These are phyloP conservation scores for Ypsolopha scabrella DNA, from an alignment of 2,888 invertebrate genomes.

Conservation along the genomic window DNA sequence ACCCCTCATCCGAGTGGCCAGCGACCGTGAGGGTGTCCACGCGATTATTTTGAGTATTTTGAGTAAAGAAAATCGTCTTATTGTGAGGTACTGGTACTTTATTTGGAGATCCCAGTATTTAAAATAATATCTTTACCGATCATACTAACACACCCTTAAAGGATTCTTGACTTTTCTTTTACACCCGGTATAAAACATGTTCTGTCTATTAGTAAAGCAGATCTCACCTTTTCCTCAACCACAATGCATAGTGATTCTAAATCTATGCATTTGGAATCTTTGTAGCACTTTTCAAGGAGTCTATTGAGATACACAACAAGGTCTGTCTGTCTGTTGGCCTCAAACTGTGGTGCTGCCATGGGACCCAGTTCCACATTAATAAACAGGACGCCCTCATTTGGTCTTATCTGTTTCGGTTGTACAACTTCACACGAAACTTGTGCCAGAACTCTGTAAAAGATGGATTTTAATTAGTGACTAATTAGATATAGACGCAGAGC, in stretches of 20 bases:
- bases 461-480: not conserved
- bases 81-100: no score
- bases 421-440: constrained; percentile 92
- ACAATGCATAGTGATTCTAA: constrained; percentile 95
- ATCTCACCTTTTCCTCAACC: constrained; percentile 85
- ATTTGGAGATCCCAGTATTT: no score
- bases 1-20: no score
- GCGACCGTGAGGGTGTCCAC: no score
- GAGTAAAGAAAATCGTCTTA: no score
- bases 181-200: no score
- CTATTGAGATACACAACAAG: constrained; percentile 80
- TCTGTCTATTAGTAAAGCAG: no score
- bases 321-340: constrained; percentile 80
- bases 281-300: constrained; percentile 88
- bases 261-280: constrained; percentile 92
- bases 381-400: constrained; percentile 88
- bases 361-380: constrained; percentile 90
- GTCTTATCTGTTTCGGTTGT: constrained; percentile 85
- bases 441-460: constrained; percentile 77
- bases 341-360: constrained; percentile 88
- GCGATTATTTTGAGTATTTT: no score
- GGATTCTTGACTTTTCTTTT: no score
- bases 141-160: no score
- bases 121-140: no score
- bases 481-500: no score